Evolutionary conservation across 1,140 invertebrate species (phyloP), one percentile per base, ranked within the genome.

Genomic region (Meloidogyne chitwoodi): DNA sequence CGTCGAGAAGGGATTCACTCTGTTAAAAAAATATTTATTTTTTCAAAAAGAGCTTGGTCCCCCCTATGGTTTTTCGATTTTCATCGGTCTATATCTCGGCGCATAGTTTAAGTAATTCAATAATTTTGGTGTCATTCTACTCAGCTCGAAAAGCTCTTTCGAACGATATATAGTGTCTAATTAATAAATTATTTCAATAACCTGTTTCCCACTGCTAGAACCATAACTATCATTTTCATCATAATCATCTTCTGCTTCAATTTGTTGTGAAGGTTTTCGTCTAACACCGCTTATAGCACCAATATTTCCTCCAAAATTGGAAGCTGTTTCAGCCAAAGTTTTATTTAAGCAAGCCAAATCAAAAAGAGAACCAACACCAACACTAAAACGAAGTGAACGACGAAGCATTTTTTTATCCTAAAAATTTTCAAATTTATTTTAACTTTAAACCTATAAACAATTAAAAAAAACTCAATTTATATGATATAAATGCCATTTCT

Each of bases 401-500:
- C 84, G 48, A 26, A 80, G 26, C 44, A 80, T 68, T 61, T 83
- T 82, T 75, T 80, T 80, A 26, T 80, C 79, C 79, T 82, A 34
- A 79, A 79, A 38, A 26, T 24, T 24, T 38, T 8, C 6, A 19
- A n/a, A n/a, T 48, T 71, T 14, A 61, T 38, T 0, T 10, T 27
- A 12, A 10, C 14, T 6, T 63, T 26, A 69, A 26, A 41, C 2
- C 10, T 19, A n/a, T 12, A 6, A n/a, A n/a, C n/a, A n/a, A n/a
- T n/a, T n/a, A n/a, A n/a, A n/a, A 4, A 26, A 22, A 10, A 63
- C 29, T 19, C n/a, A 85, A 83, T 75, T 86, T 85, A 76, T 87
- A 86, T 0, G 84, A 84, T 22, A 86, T 85, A 69, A 87, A 79
- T 6, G 85, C 85, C 68, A 86, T 76, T 79, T 86, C 85, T 10